Base-by-base conservation (phyloP, 1,140 invertebrate genomes). In the Diabrotica virgifera region DNA sequence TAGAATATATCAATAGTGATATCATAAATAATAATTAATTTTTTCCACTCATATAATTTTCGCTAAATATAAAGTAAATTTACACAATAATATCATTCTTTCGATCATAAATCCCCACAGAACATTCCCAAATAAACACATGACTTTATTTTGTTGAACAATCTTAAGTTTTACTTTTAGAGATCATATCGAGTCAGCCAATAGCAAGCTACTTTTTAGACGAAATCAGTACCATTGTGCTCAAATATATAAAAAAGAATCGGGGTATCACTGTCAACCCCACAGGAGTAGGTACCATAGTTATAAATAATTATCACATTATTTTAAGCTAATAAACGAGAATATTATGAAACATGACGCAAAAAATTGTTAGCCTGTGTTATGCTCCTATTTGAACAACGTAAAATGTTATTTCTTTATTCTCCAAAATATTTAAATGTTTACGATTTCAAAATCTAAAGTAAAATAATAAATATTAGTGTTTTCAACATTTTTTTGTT, bases 311-410 rank as follows among this genome's bases (percentile, higher is more conserved):
- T 62, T 52, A 53, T 54, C 60, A 62, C 51, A 62, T 62, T 62
- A 62, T 53, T 62, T 62, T 62, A 62, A 53, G 60, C 60, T 53
- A 62, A 62, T 11, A 62, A 62, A 61, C 59, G 59, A 62, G 52
- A 62, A 53, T 62, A 54, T 62, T 62, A 13, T 14, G 59, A 35
- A 52, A 46, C 14, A 35, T 51, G 37, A 60, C 40, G 51, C 52
- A 38, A 53, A 54, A 54, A 53, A 54, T 13, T 13, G 37, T 37
- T 14, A 7, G 13, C 60, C 51, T 11, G 37, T 53, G 51, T 54
- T 62, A 54, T 54, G 54, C 36, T 38, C 60, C 52, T 54, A 24
- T 38, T 46, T 6, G n/a, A 46, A 46, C 40, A 46, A 46, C 4
- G 2, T 46, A 46, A 46, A 10, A 10, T 46, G 3, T 46, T n/a